Evolutionary conservation across 1,140 invertebrate species (phyloP).

Genomic region (Phthorimaea operculella): DNA sequence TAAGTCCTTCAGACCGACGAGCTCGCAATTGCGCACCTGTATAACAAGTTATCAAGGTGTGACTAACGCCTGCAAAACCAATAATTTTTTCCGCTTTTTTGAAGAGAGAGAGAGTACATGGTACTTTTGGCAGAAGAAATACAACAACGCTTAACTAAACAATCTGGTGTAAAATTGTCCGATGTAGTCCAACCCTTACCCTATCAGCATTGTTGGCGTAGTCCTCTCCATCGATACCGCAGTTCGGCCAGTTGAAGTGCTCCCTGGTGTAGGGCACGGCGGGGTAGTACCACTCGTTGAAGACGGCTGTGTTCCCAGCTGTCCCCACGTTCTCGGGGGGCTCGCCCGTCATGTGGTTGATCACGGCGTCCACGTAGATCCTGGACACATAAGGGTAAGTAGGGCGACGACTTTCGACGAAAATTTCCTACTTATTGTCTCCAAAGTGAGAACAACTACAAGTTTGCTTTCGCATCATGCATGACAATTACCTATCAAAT

Average conservation of each 20-base stretch:
- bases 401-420: too few relatives aligned
- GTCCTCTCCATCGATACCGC: conserved; percentile 52
- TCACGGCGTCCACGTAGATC: conserved; percentile 86
- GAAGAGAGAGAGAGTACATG: too few relatives aligned
- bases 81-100: too few relatives aligned
- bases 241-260: conserved; percentile 71
- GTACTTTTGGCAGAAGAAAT: too few relatives aligned
- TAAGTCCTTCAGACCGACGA: conserved; percentile 79
- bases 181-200: not conserved
- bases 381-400: too few relatives aligned
- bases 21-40: conserved; percentile 76
- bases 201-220: not conserved
- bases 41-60: conserved; percentile 8
- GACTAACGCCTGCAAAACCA: too few relatives aligned
- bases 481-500: too few relatives aligned
- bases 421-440: too few relatives aligned
- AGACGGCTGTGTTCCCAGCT: conserved; percentile 69
- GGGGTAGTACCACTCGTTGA: conserved; percentile 66
- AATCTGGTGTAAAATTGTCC: too few relatives aligned
- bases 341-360: conserved; percentile 89
- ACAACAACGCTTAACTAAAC: too few relatives aligned
- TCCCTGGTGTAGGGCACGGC: conserved; percentile 67
- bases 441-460: too few relatives aligned
- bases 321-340: conserved; percentile 68
- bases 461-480: too few relatives aligned